Percentiles rank a stretch among this genome's conserved stretches.
Evolutionary conservation across 1,140 invertebrate genomes (phyloP).

Genomic region (Agrypnia vestita): DNA sequence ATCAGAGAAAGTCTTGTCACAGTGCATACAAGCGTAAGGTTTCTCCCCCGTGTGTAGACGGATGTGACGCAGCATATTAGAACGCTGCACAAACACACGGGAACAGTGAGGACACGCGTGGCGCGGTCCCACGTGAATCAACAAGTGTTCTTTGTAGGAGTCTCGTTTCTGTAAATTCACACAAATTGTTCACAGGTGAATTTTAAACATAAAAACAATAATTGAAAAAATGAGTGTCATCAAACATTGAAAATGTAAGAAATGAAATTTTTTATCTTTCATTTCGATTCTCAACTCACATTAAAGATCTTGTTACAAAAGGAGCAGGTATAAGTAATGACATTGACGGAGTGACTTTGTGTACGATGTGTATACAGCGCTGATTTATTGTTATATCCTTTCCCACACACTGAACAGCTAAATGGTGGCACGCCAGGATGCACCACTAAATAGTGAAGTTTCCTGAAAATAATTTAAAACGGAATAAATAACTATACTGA

Average conservation of each 20-base stretch:
- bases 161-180: conserved; percentile 69
- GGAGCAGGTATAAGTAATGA: conserved; percentile 66
- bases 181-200: background rate
- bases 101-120: conserved; percentile 75
- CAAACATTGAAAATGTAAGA: background rate
- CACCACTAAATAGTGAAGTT: conserved; percentile 68
- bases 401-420: conserved; percentile 67
- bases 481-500: background rate
- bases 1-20: conserved; percentile 72
- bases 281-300: no score
- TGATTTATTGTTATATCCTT: conserved; percentile 70
- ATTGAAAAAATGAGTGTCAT: background rate
- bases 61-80: conserved; percentile 74
- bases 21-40: conserved; percentile 74
- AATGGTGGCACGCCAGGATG: conserved; percentile 68
- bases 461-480: conserved; percentile 61
- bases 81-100: conserved; percentile 74
- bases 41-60: conserved; percentile 73
- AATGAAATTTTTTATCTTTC: no score
- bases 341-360: conserved; percentile 65
- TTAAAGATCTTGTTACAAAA: conserved; percentile 68
- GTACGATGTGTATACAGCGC: conserved; percentile 70
- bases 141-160: conserved; percentile 73
- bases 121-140: conserved; percentile 73
- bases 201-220: no score